phyloP scores from a whole-genome alignment of 2,888 invertebrate species.

The Yponomeuta sedellus region DNA sequence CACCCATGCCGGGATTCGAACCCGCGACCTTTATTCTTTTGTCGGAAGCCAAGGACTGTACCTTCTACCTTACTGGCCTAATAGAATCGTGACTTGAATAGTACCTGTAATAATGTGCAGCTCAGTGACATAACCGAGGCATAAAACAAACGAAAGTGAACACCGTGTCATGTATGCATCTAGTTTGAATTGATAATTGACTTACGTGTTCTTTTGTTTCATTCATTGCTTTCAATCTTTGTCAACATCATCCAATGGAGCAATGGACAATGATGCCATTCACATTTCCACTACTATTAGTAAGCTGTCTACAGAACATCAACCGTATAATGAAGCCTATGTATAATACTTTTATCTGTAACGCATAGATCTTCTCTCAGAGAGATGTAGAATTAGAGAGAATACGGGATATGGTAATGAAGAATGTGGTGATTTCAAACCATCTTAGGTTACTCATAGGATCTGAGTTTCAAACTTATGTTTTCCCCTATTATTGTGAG shows the following conservation, averaged over 20 bases:
- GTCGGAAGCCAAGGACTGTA: neutral
- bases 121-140: slow-evolving; percentile 3
- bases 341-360: neutral
- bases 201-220: neutral
- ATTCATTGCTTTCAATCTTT: neutral
- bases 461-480: no score
- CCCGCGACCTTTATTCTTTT: neutral
- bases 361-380: neutral
- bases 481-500: no score
- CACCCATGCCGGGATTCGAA: no score
- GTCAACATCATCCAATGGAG: neutral
- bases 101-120: slow-evolving; percentile 18
- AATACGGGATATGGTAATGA: neutral
- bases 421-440: no score
- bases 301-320: neutral
- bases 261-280: neutral
- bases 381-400: neutral
- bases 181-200: neutral
- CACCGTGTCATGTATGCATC: neutral
- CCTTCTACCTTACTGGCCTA: neutral
- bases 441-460: no score
- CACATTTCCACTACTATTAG: neutral
- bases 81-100: slow-evolving; percentile 13
- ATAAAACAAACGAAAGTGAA: slow-evolving; percentile 7
- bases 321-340: neutral